phyloP scores from a whole-genome alignment of 2,113 vertebrate genomes.

The Chiloscyllium plagiosum region DNA sequence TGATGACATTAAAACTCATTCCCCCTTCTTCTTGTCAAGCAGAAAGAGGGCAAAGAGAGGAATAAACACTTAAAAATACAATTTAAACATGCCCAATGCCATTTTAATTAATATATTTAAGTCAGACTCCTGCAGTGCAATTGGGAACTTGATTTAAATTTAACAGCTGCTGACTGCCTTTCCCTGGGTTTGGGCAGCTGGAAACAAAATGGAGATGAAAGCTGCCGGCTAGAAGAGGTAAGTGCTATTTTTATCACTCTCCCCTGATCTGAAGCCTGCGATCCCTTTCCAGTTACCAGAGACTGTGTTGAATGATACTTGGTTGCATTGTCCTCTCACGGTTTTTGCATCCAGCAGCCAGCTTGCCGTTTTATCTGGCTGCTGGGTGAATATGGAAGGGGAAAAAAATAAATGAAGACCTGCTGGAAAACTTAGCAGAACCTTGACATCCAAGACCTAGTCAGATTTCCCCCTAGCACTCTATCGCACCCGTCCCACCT shows the following conservation, averaged over 20 bases:
- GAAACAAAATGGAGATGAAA: not conserved
- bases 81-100: not conserved
- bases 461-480: not conserved
- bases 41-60: not conserved
- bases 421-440: not conserved
- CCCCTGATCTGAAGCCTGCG: not conserved
- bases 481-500: not conserved
- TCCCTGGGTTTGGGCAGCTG: not conserved
- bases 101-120: not conserved
- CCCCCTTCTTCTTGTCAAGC: too few relatives aligned
- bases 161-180: not conserved
- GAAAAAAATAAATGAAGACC: not conserved
- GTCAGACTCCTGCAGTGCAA: not conserved
- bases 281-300: not conserved
- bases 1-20: too few relatives aligned
- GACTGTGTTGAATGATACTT: not conserved
- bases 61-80: not conserved
- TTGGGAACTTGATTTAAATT: not conserved
- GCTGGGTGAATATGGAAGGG: not conserved
- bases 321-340: not conserved
- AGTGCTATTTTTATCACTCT: not conserved
- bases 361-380: not conserved
- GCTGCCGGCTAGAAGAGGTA: not conserved
- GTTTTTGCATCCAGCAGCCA: not conserved
- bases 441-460: not conserved